Evolutionary conservation across 2,888 invertebrate genomes (phyloP), one percentile per base, ranked within the genome.

Genomic region (Pammene aurita): DNA sequence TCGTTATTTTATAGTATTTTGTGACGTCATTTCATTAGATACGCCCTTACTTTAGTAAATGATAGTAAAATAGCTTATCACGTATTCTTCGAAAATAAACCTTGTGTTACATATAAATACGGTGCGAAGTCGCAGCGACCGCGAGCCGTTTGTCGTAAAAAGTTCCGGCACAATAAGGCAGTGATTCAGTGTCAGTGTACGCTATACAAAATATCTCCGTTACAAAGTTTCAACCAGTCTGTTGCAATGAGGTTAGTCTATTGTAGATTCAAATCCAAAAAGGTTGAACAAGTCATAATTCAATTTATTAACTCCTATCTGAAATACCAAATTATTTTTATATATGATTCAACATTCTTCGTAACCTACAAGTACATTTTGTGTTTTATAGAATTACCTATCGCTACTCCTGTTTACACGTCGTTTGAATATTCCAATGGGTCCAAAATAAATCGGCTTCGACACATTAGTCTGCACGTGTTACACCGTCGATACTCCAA

Each of bases 211-310:
- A 92, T 91, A 92, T 92, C 82, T 88, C 87, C 86, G 82, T 85
- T 89, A 90, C 83, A 90, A 89, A 90, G 82, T 86, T 87, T 88
- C 87, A 82, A 86, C 86, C 92, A 92, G 92, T 92, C 92, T 91
- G 91, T 91, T 88, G 86, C 88, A 81, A 86, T 91, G 90, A 91
- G 92, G 90, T 91, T 80, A 76, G 78, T 83, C 88, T 91, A 91
- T 91, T 92, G 90, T 92, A 92, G 90, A 92, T 90, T 92, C 92
- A 92, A 92, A 92, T 92, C 92, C 92, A 91, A 92, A 91, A 91
- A 85, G 84, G 87, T 92, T 88, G 86, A 90, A 90, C 86, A 82
- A 89, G 87, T 91, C 87, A 83, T 88, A 82, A 84, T 86, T 84
- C 78, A 84, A 84, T 88, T 88, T 87, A 84, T 87, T 87, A 87